Percentiles rank a stretch among this genome's conserved stretches.
Evolutionary conservation across 2,888 invertebrate genomes (phyloP).

Genomic region (Leucophenga maculata): DNA sequence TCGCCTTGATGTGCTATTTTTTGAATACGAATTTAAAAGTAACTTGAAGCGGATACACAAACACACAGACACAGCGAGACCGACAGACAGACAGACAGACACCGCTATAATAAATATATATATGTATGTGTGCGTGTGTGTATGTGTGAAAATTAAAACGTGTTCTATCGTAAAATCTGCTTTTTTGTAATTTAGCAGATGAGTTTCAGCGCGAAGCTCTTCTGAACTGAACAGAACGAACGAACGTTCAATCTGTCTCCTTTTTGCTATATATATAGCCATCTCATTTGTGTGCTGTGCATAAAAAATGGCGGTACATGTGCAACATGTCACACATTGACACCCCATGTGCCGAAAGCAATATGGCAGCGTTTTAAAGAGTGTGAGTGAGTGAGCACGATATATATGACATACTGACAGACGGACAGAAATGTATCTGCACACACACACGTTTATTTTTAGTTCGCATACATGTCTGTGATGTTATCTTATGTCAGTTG

Average conservation of each 20-base stretch:
- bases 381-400: not conserved
- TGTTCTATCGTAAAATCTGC: conserved; percentile 68
- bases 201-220: conserved; percentile 28
- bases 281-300: conserved; percentile 13
- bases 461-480: conserved; percentile 28
- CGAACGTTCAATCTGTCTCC: not conserved
- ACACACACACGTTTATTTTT: conserved; percentile 36
- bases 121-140: conserved; percentile 28
- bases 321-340: conserved; percentile 40
- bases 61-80: not conserved
- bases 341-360: conserved; percentile 13
- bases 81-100: conserved; percentile 21
- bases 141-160: conserved; percentile 66
- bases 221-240: too few species aligned
- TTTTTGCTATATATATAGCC: not conserved
- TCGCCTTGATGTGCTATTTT: not conserved
- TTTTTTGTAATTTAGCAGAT: conserved; percentile 46
- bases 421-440: conserved; percentile 22
- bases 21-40: conserved; percentile 23
- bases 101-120: conserved; percentile 29
- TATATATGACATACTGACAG: not conserved
- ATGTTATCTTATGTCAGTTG: conserved; percentile 19
- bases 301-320: conserved; percentile 43
- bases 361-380: conserved; percentile 1
- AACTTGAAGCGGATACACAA: not conserved